A percentile compares a stretch with the other conserved stretches of the same genome.
These are phyloP conservation scores for Drosophila anomalata DNA, from an alignment of 2,888 invertebrate species.

Conservation along the genomic window DNA sequence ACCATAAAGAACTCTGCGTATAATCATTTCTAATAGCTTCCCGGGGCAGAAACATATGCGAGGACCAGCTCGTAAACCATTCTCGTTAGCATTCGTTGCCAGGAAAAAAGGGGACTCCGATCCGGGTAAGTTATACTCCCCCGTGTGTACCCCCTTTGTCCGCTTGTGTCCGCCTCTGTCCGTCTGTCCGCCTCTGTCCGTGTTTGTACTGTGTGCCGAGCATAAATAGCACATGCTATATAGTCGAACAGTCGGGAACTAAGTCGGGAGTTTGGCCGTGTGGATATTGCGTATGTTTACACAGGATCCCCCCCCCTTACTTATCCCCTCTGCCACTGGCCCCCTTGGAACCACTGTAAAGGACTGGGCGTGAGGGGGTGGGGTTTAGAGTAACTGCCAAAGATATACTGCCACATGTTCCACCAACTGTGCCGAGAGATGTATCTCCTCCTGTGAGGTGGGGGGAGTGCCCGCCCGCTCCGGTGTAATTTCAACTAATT, in stretches of 20 bases:
- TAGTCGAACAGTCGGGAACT: slow-evolving; percentile 15
- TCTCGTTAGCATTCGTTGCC: slow-evolving; percentile 23
- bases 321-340: too few relatives aligned
- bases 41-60: background rate
- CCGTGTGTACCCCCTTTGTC: background rate
- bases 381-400: slow-evolving; percentile 9
- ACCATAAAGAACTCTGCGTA: slow-evolving; percentile 1
- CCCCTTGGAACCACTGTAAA: slow-evolving; percentile 33
- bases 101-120: slow-evolving; percentile 15
- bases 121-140: slow-evolving; percentile 30
- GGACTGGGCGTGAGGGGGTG: slow-evolving; percentile 13
- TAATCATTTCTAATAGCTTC: slow-evolving; percentile 1
- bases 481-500: slow-evolving; percentile 66
- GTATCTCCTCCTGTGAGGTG: slow-evolving; percentile 15
- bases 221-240: slow-evolving; percentile 61
- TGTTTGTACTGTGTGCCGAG: slow-evolving; percentile 61
- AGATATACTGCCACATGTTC: slow-evolving; percentile 23
- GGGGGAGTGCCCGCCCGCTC: too few relatives aligned
- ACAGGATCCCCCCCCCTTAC: slow-evolving; percentile 16
- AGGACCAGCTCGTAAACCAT: slow-evolving; percentile 21
- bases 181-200: background rate
- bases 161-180: background rate
- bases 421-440: slow-evolving; percentile 14
- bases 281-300: slow-evolving; percentile 57
- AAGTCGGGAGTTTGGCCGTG: slow-evolving; percentile 9